These are phyloP conservation scores for Steinernema carpocapsae DNA, from an alignment of 2,888 invertebrate species.

Conservation along the genomic window DNA sequence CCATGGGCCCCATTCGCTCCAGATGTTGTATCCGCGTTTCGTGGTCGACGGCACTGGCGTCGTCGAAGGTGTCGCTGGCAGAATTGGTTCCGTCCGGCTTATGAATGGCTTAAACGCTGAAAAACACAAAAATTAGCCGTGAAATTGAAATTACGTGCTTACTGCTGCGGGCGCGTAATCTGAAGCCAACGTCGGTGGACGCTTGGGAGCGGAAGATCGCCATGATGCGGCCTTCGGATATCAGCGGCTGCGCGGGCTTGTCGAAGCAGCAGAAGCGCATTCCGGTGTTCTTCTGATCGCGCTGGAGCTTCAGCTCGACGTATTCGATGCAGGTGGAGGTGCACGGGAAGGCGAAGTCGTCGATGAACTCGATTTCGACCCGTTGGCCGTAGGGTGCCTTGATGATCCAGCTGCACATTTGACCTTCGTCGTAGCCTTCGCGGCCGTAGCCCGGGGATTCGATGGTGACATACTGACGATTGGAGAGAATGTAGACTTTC, in stretches of 20 bases:
- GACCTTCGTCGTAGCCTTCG: slow-evolving; percentile 52
- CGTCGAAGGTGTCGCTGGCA: background rate
- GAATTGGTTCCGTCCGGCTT: background rate
- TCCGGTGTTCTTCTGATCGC: slow-evolving; percentile 64
- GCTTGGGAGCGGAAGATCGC: slow-evolving; percentile 71
- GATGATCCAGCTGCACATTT: slow-evolving; percentile 65
- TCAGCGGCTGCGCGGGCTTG: slow-evolving; percentile 83
- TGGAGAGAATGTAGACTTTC: slow-evolving; percentile 46
- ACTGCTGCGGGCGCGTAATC: slow-evolving; percentile 53
- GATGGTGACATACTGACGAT: slow-evolving; percentile 42
- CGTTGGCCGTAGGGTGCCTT: slow-evolving; percentile 50
- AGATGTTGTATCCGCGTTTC: slow-evolving; percentile 52
- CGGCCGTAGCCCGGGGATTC: slow-evolving; percentile 50
- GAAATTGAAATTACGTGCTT: slow-evolving; percentile 20
- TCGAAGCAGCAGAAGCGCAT: slow-evolving; percentile 65
- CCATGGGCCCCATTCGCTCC: slow-evolving; percentile 66
- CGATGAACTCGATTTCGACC: slow-evolving; percentile 64
- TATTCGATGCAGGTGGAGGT: slow-evolving; percentile 66
- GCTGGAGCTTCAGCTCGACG: slow-evolving; percentile 65
- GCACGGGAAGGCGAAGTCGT: slow-evolving; percentile 67
- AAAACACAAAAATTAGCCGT: background rate
- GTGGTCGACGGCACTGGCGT: slow-evolving; percentile 44
- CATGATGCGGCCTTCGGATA: slow-evolving; percentile 95
- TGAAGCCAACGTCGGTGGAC: slow-evolving; percentile 59
- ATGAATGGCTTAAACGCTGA: slow-evolving; percentile 12